Conservation (phyloP, 2,113 vertebrate species). For the Jaculus jaculus region DNA sequence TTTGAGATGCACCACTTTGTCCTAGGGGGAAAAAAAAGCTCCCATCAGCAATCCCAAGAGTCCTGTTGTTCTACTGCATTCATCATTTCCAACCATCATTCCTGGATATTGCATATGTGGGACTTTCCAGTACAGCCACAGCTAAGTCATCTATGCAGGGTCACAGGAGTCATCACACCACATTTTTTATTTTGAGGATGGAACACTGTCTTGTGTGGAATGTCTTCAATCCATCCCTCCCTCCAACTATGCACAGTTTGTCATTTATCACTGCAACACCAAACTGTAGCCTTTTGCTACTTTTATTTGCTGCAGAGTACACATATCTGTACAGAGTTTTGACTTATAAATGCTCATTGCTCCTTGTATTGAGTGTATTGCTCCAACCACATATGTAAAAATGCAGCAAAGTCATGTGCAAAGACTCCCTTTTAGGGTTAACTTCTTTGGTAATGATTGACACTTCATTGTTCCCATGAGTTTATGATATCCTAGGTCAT, state of each 20-base stretch:
- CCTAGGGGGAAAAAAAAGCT: background rate
- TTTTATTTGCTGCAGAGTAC: constrained; percentile 95
- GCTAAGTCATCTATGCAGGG: constrained; percentile 96
- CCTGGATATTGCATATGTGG: background rate
- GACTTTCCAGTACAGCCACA: background rate
- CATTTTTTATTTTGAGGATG: constrained; percentile 93
- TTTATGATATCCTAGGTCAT: constrained; percentile 96
- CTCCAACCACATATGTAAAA: constrained; percentile 92
- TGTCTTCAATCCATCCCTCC: constrained; percentile 88
- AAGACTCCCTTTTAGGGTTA: constrained; percentile 93
- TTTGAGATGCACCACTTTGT: constrained; percentile 69
- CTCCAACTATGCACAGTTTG: constrained; percentile 91
- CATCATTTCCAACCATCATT: background rate
- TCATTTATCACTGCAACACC: constrained; percentile 94
- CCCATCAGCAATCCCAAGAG: background rate
- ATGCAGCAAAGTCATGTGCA: constrained; percentile 92
- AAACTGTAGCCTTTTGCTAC: constrained; percentile 92
- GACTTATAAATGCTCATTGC: constrained; percentile 98
- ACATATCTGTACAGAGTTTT: constrained; percentile 90
- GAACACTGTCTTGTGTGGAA: too few species aligned
- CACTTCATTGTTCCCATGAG: constrained; percentile 99
- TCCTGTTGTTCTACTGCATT: background rate
- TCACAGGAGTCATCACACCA: constrained; percentile 98
- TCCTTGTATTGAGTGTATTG: constrained; percentile 96
- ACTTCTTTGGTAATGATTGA: constrained; percentile 94